Evolutionary conservation across 2,888 invertebrate genomes (phyloP).

Genomic region (Thecocarcelia acutangulata): DNA sequence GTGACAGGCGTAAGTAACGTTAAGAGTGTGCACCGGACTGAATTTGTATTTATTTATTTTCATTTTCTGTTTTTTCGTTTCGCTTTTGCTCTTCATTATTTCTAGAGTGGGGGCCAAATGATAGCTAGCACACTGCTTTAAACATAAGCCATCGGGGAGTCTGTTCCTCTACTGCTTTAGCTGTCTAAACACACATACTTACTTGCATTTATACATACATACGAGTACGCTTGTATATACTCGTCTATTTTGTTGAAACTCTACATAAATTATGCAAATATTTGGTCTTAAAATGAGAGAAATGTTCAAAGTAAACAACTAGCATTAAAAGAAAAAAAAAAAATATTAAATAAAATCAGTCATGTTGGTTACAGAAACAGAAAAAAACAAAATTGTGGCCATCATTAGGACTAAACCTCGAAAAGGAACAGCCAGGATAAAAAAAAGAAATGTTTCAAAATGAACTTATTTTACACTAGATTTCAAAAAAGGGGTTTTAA

Average conservation of each 20-base stretch:
- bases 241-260: constrained; percentile 16
- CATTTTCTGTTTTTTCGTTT: constrained; percentile 6
- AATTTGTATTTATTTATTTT: constrained; percentile 61
- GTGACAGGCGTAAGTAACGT: constrained; percentile 72
- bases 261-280: constrained; percentile 66
- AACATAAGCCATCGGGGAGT: constrained; percentile 59
- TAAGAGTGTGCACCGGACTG: constrained; percentile 58
- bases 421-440: too few relatives aligned
- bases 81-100: background rate
- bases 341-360: constrained; percentile 23
- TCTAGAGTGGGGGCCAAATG: constrained; percentile 20
- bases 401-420: too few relatives aligned
- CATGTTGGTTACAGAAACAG: background rate
- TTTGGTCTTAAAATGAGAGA: constrained; percentile 48
- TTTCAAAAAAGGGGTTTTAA: too few relatives aligned
- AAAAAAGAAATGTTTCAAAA: too few relatives aligned
- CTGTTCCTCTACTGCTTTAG: constrained; percentile 8
- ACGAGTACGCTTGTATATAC: too few relatives aligned
- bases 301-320: constrained; percentile 29
- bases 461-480: too few relatives aligned
- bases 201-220: background rate
- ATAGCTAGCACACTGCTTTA: constrained; percentile 36
- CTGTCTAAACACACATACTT: background rate
- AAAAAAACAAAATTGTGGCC: background rate
- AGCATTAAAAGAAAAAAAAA: background rate